These are phyloP conservation scores for Spatulosminthurus flaviceps DNA, from an alignment of 2,888 invertebrate genomes.

Conservation along the genomic window DNA sequence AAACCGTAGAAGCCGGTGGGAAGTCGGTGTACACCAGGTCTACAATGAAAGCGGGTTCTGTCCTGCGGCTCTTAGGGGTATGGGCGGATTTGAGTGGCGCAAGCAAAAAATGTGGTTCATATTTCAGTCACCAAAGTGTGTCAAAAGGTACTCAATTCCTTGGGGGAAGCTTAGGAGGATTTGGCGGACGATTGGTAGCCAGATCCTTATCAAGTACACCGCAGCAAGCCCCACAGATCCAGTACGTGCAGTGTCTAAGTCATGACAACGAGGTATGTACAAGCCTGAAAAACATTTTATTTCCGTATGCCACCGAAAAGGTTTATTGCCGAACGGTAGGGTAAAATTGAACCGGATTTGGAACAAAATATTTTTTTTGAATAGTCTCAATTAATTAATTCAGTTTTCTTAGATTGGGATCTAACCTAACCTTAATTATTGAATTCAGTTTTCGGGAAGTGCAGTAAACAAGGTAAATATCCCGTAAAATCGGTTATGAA, in stretches of 20 bases:
- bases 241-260: constrained; percentile 79
- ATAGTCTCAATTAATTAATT: constrained; percentile 32
- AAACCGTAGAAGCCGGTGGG: constrained; percentile 62
- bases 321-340: too few relatives aligned
- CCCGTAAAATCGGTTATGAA: too few relatives aligned
- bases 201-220: constrained; percentile 54
- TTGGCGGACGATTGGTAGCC: constrained; percentile 61
- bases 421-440: too few relatives aligned
- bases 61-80: constrained; percentile 77
- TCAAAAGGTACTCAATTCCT: constrained; percentile 50
- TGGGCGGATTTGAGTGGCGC: constrained; percentile 71
- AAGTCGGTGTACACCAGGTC: constrained; percentile 72
- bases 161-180: constrained; percentile 61
- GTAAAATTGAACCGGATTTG: too few relatives aligned
- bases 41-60: constrained; percentile 77
- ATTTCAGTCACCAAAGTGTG: constrained; percentile 35
- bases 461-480: too few relatives aligned
- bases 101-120: constrained; percentile 51
- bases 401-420: too few relatives aligned
- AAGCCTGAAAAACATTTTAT: background rate
- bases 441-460: too few relatives aligned
- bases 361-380: too few relatives aligned
- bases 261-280: constrained; percentile 75
- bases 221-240: constrained; percentile 65
- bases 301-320: too few relatives aligned